Conservation (phyloP, 1,140 invertebrate species). For the Radopholus similis region DNA sequence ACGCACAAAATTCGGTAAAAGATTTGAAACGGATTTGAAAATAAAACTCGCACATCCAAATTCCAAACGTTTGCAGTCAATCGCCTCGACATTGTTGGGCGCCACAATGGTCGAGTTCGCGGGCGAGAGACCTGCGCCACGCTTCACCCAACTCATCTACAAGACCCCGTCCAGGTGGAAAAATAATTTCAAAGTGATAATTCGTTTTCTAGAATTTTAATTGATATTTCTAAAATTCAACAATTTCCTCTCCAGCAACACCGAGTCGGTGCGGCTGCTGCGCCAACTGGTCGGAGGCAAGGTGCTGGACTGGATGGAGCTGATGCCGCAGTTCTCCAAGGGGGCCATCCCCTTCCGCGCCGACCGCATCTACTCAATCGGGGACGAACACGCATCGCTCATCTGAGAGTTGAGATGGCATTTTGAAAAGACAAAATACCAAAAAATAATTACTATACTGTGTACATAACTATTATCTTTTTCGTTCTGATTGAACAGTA, state of each 20-base stretch:
- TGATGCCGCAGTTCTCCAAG: background rate
- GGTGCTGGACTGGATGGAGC: background rate
- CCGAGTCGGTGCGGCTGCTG: background rate
- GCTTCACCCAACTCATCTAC: background rate
- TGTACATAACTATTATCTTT: too few species aligned
- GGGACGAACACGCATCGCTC: background rate
- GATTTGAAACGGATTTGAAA: background rate
- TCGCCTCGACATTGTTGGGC: background rate
- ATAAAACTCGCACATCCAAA: too few species aligned
- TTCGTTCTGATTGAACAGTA: too few species aligned
- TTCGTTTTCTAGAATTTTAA: too few species aligned
- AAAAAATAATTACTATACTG: too few species aligned
- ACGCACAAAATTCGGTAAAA: background rate
- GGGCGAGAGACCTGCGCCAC: background rate
- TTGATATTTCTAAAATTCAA: too few species aligned
- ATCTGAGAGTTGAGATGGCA: too few species aligned
- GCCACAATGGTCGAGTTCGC: background rate
- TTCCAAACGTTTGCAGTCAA: background rate
- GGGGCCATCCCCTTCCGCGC: background rate
- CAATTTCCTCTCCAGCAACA: too few species aligned
- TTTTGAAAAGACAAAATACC: too few species aligned
- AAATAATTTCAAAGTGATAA: too few species aligned
- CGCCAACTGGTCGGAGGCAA: background rate
- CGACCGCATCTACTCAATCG: background rate
- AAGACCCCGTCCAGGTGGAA: background rate